Conservation (phyloP, 2,113 vertebrate genomes). For the Rostratula benghalensis region DNA sequence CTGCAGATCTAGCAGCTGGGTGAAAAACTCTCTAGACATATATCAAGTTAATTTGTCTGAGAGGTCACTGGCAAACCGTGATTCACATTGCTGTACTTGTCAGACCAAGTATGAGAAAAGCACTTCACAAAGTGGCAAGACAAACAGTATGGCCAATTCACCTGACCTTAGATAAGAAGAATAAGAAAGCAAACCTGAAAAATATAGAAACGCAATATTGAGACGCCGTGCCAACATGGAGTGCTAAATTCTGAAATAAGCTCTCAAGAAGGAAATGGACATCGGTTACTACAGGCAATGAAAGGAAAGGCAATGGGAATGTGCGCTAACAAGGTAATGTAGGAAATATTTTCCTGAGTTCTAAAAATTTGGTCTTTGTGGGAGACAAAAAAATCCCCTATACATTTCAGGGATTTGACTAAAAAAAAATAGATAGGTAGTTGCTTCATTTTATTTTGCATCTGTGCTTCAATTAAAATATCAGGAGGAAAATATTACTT, state of each 20-base stretch:
- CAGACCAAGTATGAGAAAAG: neutral
- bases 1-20: neutral
- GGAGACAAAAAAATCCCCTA: neutral
- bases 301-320: neutral
- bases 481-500: neutral
- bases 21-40: slow-evolving; percentile 21
- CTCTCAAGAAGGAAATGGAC: neutral
- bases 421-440: neutral
- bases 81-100: slow-evolving; percentile 22
- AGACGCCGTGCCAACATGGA: neutral
- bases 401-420: neutral
- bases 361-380: neutral
- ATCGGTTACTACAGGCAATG: neutral
- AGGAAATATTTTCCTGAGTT: neutral
- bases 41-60: slow-evolving; percentile 44
- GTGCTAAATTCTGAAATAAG: neutral
- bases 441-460: neutral
- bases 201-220: neutral
- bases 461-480: neutral
- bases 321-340: neutral
- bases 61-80: neutral
- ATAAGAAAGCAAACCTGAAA: slow-evolving; percentile 4
- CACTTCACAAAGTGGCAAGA: slow-evolving; percentile 22
- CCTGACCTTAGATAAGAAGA: slow-evolving; percentile 28
- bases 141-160: slow-evolving; percentile 10